Evolutionary conservation across 2,888 invertebrate genomes (phyloP), one percentile per base, ranked within the genome.

Genomic region (Eubasilissa splendida): DNA sequence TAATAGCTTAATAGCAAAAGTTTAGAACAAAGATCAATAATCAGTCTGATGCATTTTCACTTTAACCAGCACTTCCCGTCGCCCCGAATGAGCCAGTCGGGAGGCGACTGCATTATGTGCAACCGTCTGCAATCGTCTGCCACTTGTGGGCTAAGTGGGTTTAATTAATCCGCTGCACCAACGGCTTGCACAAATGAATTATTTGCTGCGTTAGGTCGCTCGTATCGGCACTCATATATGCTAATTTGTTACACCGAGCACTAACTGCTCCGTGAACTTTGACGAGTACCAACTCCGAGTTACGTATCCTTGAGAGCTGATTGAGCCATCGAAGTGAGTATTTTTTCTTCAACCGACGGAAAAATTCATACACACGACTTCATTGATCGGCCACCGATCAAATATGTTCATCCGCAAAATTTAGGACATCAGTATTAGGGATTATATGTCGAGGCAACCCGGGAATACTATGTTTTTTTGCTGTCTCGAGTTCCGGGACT

Each of bases 91-190:
- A 42, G 42, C 53, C 76, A 66, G 60, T 22, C 31, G 65, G 52
- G 56, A 22, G 58, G 66, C 56, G 42, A 42, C 4, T 42, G n/a
- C 59, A 42, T 11, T 33, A 52, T 50, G 12, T 52, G 52, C 42
- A 42, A 42, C 65, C 53, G 60, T 50, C 31, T 52, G 52, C 42
- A 42, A 42, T 56, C 56, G 76, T 76, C 66, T 76, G 76, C 50
- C 73, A n/a, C 71, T 59, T 53, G 33, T 71, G 54, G 78, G 78
- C 71, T 71, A 78, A 78, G 71, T 63, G 71, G 60, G 52, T 73
- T 78, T 78, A 78, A 78, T 78, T 78, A 78, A 65, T 78, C 63
- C 71, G 71, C 70, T 78, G 73, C 71, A 42, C 73, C 73, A 78
- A 63, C 73, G 56, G 73, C 71, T 53, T 63, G 73, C 63, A 33